Percentiles rank a stretch among this genome's conserved stretches.
These are phyloP conservation scores for Spilogale gracilis DNA, from an alignment of 2,113 vertebrate species.

Conservation along the genomic window DNA sequence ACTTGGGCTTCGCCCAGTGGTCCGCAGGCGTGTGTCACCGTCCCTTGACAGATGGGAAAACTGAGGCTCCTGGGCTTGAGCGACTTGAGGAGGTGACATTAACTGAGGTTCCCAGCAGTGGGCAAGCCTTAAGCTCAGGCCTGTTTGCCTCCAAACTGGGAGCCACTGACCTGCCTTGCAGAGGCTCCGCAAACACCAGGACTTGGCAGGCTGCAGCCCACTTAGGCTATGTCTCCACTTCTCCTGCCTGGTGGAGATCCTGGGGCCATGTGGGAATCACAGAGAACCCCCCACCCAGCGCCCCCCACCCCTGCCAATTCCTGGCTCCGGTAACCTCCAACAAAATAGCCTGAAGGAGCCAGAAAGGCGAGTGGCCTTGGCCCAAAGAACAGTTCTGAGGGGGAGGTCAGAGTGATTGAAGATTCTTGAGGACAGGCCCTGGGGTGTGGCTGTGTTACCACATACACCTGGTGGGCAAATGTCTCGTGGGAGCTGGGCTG, in stretches of 20 bases:
- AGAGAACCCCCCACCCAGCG: rapidly evolving
- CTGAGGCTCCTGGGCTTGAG: background rate
- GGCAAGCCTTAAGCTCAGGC: too few species aligned
- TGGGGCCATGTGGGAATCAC: rapidly evolving
- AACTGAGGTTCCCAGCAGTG: background rate
- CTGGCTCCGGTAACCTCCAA: background rate
- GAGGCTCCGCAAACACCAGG: background rate
- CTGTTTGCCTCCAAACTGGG: background rate
- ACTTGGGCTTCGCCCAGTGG: background rate
- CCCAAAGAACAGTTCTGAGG: background rate
- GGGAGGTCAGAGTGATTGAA: background rate
- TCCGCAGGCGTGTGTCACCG: background rate
- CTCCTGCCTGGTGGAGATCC: background rate
- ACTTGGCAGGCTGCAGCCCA: rapidly evolving
- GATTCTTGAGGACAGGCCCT: background rate
- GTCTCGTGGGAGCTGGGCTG: background rate
- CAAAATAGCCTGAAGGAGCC: too few species aligned
- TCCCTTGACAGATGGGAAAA: background rate
- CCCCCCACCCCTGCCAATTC: background rate
- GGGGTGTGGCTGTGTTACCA: background rate
- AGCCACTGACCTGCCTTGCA: background rate
- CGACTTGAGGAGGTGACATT: background rate
- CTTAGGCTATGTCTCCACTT: rapidly evolving
- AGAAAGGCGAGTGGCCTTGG: background rate
- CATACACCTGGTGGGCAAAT: background rate